These are phyloP conservation scores for Macrotus californicus DNA, from an alignment of 2,113 vertebrate genomes.

Conservation along the genomic window DNA sequence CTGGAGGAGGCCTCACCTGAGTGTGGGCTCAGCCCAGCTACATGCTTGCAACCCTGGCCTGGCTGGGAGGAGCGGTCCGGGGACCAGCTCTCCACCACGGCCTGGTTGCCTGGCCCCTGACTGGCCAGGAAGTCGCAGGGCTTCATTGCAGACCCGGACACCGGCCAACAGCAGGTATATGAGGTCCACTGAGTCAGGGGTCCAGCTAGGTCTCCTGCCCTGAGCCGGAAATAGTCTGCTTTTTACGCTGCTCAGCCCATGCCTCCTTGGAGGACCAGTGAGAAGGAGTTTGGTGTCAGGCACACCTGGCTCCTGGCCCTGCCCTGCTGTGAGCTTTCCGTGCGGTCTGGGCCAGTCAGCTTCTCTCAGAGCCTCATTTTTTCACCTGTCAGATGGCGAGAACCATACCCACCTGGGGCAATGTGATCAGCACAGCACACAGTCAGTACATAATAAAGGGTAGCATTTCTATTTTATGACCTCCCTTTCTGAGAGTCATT, in stretches of 20 bases:
- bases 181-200: not conserved
- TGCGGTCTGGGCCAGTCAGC: too few relatives aligned
- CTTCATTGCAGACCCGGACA: not conserved
- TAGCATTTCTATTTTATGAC: not conserved
- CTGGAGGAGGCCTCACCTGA: not conserved
- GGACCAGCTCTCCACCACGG: not conserved
- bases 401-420: not conserved
- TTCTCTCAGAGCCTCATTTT: not conserved
- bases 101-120: not conserved
- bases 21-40: not conserved
- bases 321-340: not conserved
- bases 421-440: not conserved
- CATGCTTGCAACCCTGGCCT: not conserved
- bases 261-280: accelerated
- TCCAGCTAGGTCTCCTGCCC: not conserved
- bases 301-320: not conserved
- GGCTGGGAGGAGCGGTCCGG: not conserved
- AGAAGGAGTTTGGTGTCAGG: not conserved
- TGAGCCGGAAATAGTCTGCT: not conserved
- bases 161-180: not conserved
- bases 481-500: not conserved
- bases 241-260: accelerated
- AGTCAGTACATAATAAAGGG: not conserved
- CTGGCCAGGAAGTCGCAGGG: not conserved
- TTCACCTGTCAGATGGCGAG: not conserved